A percentile compares a stretch with the other conserved stretches of the same genome.
These are phyloP conservation scores for Temnothorax nylanderi DNA, from an alignment of 1,140 invertebrate species.

Conservation along the genomic window DNA sequence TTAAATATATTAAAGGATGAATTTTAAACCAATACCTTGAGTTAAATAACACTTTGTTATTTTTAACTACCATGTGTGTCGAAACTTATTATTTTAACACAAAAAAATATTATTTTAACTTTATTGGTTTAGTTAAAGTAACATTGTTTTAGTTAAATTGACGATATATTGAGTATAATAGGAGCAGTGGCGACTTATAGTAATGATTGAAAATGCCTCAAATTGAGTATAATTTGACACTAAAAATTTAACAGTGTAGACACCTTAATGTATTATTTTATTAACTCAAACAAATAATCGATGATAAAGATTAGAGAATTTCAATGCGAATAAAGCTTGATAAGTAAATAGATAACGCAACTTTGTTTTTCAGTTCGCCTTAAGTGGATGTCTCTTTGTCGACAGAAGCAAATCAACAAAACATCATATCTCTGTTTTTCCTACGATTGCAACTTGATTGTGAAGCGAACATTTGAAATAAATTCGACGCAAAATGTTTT, in stretches of 20 bases:
- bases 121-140: no score
- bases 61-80: no score
- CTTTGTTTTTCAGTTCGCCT: background rate
- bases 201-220: no score
- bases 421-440: slow-evolving; percentile 14
- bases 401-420: background rate
- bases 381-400: background rate
- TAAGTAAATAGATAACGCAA: slow-evolving; percentile 14
- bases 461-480: background rate
- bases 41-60: no score
- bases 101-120: no score
- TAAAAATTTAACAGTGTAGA: background rate
- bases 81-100: no score
- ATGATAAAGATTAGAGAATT: slow-evolving; percentile 15
- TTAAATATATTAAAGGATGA: no score
- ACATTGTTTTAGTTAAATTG: no score
- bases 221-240: no score
- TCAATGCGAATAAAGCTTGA: background rate
- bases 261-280: background rate
- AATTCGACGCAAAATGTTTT: background rate
- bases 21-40: no score
- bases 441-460: background rate
- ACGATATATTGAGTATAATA: no score
- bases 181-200: no score
- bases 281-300: background rate